Conservation (phyloP, 2,797 vertebrate species). For the Phalloptychus januarius region DNA sequence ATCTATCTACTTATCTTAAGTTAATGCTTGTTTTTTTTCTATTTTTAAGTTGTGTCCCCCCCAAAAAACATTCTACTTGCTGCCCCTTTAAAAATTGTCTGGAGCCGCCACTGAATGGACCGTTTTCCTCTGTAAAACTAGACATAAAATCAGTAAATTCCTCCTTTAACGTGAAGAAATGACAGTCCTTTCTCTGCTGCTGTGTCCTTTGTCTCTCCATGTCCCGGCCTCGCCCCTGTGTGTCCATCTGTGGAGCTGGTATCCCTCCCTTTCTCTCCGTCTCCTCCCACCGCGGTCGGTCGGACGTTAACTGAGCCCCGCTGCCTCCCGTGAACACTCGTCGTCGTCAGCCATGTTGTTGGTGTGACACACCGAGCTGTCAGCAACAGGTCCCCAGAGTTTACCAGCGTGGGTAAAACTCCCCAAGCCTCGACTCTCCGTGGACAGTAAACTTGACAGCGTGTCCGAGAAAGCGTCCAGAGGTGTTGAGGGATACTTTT, state of each 20-base stretch:
- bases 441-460: neutral
- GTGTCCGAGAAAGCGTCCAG: neutral
- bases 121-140: neutral
- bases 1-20: too few relatives aligned
- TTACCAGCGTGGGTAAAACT: conserved; percentile 30
- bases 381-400: conserved; percentile 75
- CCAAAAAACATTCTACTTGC: too few relatives aligned
- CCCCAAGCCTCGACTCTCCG: neutral
- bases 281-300: conserved; percentile 58
- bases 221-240: conserved; percentile 7
- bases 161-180: neutral
- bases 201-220: neutral
- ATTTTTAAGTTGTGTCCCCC: too few relatives aligned
- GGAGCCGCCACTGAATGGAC: neutral
- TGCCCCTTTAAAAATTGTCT: too few relatives aligned
- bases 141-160: neutral
- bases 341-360: conserved; percentile 80
- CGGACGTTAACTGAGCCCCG: conserved; percentile 55
- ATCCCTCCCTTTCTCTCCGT: conserved; percentile 16
- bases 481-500: conserved; percentile 26
- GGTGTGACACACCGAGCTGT: conserved; percentile 73
- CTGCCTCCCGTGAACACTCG: conserved; percentile 34
- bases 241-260: conserved; percentile 15
- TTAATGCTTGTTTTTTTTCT: too few relatives aligned
- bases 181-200: neutral